These are phyloP conservation scores for Sepioteuthis lessoniana DNA, from an alignment of 2,888 invertebrate species.

Conservation along the genomic window DNA sequence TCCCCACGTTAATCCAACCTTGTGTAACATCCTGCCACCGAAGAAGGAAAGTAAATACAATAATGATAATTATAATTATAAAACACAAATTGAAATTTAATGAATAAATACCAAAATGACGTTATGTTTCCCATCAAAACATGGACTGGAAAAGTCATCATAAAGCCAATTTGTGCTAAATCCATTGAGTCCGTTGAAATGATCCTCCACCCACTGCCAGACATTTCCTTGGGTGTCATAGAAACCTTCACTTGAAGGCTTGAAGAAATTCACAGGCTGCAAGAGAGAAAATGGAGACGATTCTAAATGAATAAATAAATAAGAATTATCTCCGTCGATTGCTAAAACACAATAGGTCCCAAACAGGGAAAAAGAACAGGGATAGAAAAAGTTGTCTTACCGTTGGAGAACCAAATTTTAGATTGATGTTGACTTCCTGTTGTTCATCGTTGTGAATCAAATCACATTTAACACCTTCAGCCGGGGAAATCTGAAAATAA, in stretches of 20 bases:
- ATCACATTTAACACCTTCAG: constrained; percentile 62
- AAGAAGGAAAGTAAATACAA: too few relatives aligned
- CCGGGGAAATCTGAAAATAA: constrained; percentile 57
- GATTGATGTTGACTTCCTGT: constrained; percentile 67
- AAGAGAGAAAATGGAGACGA: constrained; percentile 48
- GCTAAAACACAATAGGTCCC: background rate
- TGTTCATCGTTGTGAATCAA: constrained; percentile 64
- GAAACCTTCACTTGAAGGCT: constrained; percentile 67
- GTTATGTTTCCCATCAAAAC: constrained; percentile 73
- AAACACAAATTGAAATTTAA: background rate
- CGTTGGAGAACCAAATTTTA: constrained; percentile 71
- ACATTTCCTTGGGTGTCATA: constrained; percentile 73
- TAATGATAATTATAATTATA: too few relatives aligned
- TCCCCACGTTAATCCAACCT: too few relatives aligned
- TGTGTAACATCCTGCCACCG: too few relatives aligned
- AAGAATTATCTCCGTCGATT: background rate
- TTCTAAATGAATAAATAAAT: background rate
- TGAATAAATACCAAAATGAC: constrained; percentile 66
- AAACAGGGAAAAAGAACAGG: background rate
- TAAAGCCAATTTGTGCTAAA: constrained; percentile 69
- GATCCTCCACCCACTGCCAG: constrained; percentile 74
- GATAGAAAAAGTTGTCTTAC: constrained; percentile 58
- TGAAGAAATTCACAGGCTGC: constrained; percentile 73
- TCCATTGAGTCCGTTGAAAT: constrained; percentile 72
- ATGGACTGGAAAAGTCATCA: constrained; percentile 73